Conservation (phyloP, 2,888 invertebrate species). For the Unio pictorum region DNA sequence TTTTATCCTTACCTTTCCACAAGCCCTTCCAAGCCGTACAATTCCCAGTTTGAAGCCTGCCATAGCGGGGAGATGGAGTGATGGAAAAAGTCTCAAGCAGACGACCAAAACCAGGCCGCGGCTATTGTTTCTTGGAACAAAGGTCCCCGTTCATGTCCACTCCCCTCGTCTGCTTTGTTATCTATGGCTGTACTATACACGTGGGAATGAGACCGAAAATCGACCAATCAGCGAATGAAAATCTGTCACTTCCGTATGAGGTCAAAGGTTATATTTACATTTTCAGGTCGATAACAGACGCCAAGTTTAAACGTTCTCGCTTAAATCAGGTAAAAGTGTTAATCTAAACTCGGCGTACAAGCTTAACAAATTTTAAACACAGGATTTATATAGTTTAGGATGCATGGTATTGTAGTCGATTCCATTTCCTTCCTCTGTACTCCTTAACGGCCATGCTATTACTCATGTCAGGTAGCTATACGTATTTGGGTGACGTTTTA, state of each 20-base stretch:
- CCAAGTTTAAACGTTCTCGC: too few species aligned
- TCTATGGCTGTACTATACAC: slow-evolving; percentile 33
- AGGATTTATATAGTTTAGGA: too few species aligned
- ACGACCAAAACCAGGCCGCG: slow-evolving; percentile 3
- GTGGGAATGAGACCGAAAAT: slow-evolving; percentile 49
- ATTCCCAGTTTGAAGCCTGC: slow-evolving; percentile 70
- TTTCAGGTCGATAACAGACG: slow-evolving; percentile 1
- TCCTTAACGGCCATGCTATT: too few species aligned
- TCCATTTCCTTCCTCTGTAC: too few species aligned
- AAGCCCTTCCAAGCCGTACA: slow-evolving; percentile 72
- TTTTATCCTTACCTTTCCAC: slow-evolving; percentile 70
- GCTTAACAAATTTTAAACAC: too few species aligned
- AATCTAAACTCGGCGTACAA: too few species aligned
- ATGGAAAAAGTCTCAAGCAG: neutral
- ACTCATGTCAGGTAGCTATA: too few species aligned
- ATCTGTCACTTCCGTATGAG: slow-evolving; percentile 29
- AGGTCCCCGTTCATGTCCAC: too few species aligned
- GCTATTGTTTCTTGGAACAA: too few species aligned
- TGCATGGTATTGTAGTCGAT: too few species aligned
- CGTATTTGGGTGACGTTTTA: too few species aligned
- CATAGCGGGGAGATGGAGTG: slow-evolving; percentile 32
- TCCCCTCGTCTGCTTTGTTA: slow-evolving; percentile 42
- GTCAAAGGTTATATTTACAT: slow-evolving; percentile 59
- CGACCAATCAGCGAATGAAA: slow-evolving; percentile 39
- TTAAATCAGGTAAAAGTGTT: too few species aligned